A percentile compares a stretch with the other conserved stretches of the same genome.
Evolutionary conservation across 2,797 vertebrate species (phyloP).

Genomic region (Gallinago stenura): DNA sequence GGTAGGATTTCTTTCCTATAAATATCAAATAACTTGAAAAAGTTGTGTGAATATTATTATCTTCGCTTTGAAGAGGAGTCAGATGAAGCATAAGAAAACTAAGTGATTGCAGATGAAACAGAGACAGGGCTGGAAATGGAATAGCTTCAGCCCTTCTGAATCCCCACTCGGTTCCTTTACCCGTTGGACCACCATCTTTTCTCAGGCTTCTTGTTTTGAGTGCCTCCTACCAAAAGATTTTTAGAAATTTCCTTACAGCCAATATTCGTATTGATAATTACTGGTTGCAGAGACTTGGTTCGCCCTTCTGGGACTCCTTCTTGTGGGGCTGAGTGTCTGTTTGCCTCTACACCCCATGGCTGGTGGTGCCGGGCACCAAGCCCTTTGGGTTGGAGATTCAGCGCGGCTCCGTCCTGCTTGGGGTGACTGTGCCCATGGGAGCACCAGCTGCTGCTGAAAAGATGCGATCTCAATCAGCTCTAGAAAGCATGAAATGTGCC

Average conservation of each 20-base stretch:
- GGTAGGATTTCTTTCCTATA: background rate
- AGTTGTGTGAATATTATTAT: background rate
- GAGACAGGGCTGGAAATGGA: background rate
- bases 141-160: background rate
- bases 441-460: constrained; percentile 50
- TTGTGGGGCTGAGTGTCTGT: background rate
- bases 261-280: background rate
- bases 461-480: background rate
- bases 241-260: background rate
- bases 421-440: constrained; percentile 22
- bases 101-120: background rate
- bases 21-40: background rate
- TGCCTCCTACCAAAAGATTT: background rate
- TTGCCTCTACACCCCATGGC: background rate
- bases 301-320: background rate
- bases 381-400: background rate
- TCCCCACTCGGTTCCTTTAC: accelerated
- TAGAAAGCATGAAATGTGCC: background rate
- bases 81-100: background rate
- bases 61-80: background rate
- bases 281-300: background rate
- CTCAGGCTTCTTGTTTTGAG: background rate
- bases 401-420: background rate
- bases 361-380: background rate
- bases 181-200: background rate